These are phyloP conservation scores for Sipha flava DNA, from an alignment of 1,140 invertebrate genomes.

Conservation along the genomic window DNA sequence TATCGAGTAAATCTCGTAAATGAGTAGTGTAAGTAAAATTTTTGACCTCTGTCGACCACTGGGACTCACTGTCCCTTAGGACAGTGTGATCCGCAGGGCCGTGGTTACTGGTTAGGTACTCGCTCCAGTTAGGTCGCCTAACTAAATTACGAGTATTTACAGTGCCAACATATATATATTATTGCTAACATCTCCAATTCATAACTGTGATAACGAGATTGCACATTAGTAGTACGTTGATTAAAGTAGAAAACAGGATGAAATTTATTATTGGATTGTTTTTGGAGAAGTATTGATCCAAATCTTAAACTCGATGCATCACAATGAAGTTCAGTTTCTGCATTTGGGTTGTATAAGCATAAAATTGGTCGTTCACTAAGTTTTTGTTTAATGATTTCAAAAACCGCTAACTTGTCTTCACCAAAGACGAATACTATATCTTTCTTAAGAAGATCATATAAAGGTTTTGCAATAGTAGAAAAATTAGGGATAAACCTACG, in stretches of 20 bases:
- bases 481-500: constrained; percentile 41
- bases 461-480: constrained; percentile 39
- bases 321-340: constrained; percentile 40
- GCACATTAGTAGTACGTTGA: too few relatives aligned
- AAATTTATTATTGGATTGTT: too few relatives aligned
- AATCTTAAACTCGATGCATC: too few relatives aligned
- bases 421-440: neutral
- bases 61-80: neutral
- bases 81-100: neutral
- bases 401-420: neutral
- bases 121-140: too few relatives aligned
- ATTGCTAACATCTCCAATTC: too few relatives aligned
- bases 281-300: too few relatives aligned
- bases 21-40: neutral
- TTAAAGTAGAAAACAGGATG: too few relatives aligned
- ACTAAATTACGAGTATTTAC: too few relatives aligned
- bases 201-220: too few relatives aligned
- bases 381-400: neutral
- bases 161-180: too few relatives aligned
- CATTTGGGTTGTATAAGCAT: neutral
- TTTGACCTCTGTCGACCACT: neutral
- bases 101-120: too few relatives aligned
- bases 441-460: constrained; percentile 39
- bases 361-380: neutral
- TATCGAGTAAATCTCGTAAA: neutral